Base-by-base conservation (phyloP, 2,888 invertebrate genomes). In the Hydriomena furcata region DNA sequence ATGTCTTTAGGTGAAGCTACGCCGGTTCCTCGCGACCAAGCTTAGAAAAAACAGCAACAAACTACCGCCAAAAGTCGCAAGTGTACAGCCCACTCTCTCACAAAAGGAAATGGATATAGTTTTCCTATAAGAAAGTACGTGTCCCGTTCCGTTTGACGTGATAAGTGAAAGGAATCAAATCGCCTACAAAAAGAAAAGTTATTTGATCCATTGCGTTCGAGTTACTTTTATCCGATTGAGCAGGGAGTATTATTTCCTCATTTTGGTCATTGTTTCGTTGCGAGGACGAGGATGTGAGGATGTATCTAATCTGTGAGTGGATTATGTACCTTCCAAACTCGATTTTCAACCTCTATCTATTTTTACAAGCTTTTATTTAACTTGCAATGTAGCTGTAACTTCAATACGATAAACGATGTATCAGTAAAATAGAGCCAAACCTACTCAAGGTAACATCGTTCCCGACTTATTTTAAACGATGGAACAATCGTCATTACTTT, bases 151-250 rank as follows among this genome's bases (percentile, higher is more conserved):
- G 50, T 42, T 52, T 53, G 45, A 49, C 45, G 49, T 50, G 58
- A 51, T 57, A 57, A 60, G 54, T 57, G 48, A 41, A 56, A 50
- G 32, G 52, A 58, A 58, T 60, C 44, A 55, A 55, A 58, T 30
- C 51, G 50, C 49, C 51, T 55, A 36, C 30, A 48, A 38, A 48
- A 44, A 47, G 23, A 51, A n/a, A 48, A 32, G 53, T 58, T 57
- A 51, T 53, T 47, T 55, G 52, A 55, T 57, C 49, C 37, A 41
- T 46, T 42, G 41, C 49, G 45, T 31, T 41, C 42, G 32, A 37
- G 35, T 46, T 51, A 43, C 36, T 57, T 53, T 46, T 51, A 46
- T 46, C 37, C 42, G 37, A 52, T 46, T 36, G 44, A 45, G 20
- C 44, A 7, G n/a, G 13, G 24, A 25, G 36, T 46, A 46, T 51